These are phyloP conservation scores for Vimba vimba DNA, from an alignment of 2,113 vertebrate species.

Conservation along the genomic window DNA sequence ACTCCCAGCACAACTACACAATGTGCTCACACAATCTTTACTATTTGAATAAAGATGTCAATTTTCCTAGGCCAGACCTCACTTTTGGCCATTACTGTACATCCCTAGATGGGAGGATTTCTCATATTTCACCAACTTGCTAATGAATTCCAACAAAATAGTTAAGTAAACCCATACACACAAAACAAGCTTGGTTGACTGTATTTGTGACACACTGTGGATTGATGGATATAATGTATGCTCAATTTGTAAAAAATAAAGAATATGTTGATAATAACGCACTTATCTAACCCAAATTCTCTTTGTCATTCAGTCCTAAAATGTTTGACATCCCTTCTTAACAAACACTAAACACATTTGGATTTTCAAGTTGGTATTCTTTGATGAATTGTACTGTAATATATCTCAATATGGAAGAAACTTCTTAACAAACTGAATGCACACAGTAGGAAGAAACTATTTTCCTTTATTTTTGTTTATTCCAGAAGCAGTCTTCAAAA, in stretches of 20 bases:
- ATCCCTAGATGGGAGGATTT: neutral
- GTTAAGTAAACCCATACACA: neutral
- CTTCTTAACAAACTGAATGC: neutral
- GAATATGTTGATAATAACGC: neutral
- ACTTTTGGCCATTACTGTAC: neutral
- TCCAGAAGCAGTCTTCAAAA: neutral
- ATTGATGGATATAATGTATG: neutral
- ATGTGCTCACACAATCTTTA: too few species aligned
- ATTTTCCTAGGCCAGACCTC: too few species aligned
- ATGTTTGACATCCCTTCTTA: too few species aligned
- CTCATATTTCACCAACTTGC: neutral
- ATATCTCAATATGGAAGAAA: too few species aligned
- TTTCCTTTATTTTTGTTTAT: neutral
- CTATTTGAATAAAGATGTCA: too few species aligned
- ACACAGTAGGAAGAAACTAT: neutral
- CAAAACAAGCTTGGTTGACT: neutral
- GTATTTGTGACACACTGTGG: neutral
- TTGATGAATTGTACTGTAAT: too few species aligned
- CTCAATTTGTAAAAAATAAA: neutral
- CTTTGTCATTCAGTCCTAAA: too few species aligned
- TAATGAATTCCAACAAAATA: neutral
- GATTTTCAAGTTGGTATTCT: too few species aligned
- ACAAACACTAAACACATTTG: too few species aligned
- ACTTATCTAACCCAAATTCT: neutral
- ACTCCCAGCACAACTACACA: too few species aligned